Evolutionary conservation across 2,888 invertebrate species (phyloP), one percentile per base, ranked within the genome.

Genomic region (Thera britannica): DNA sequence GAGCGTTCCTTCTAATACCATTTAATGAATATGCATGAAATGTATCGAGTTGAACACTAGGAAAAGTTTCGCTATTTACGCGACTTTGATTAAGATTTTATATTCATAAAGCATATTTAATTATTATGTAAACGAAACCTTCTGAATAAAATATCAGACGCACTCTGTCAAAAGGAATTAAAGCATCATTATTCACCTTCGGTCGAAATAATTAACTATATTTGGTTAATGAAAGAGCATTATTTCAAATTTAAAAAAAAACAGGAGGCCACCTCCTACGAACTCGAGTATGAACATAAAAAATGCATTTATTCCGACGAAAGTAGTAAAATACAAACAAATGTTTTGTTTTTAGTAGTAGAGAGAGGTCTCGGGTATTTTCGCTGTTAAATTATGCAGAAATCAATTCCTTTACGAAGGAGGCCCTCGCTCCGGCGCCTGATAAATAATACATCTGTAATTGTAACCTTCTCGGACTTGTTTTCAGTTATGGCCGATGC

Each of bases 81-180:
- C 84, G 86, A 89, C 88, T 92, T 90, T 87, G 86, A 87, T 86
- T 85, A 88, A 85, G 85, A 89, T 82, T 92, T 92, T 88, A 86
- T 92, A 93, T 93, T 93, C 93, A 93, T 90, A 90, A 92, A 90
- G 87, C 86, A 90, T 86, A 85, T 93, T 92, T 93, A 92, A 93
- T 93, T 93, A 93, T 90, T 90, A 93, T 93, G 92, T 89, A 89
- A 93, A 93, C 90, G 91, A 91, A 90, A 87, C 87, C 88, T 86
- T 84, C 87, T 93, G 93, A 92, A 93, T 93, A 92, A 92, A 90
- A 92, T 92, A 91, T 91, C 81, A 90, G 89, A 85, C 77, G 78
- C 80, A 82, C 82, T 79, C 83, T 88, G 90, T 92, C 93, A 92
- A 92, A 92, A 88, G 72, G 83, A 89, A 90, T 90, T 86, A 87